Conservation (phyloP, 2,113 vertebrate species). For the Lophochroa leadbeateri region DNA sequence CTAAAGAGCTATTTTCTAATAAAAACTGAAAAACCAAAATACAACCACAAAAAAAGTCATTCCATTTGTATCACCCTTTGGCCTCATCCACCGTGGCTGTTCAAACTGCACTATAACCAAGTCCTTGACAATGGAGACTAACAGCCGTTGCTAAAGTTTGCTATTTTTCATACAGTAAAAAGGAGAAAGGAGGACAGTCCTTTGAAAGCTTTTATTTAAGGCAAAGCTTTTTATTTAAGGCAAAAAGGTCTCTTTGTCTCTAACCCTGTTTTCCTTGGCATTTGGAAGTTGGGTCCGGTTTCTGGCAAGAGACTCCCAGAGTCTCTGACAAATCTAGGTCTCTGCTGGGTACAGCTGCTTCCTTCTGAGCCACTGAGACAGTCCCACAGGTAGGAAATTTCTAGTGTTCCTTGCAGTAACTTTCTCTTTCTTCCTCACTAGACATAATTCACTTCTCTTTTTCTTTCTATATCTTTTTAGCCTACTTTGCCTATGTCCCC, state of each 20-base stretch:
- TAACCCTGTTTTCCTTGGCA: not conserved
- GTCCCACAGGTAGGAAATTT: not conserved
- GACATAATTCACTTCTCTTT: not conserved
- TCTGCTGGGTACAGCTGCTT: not conserved
- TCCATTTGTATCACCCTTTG: not conserved
- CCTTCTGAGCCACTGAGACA: not conserved
- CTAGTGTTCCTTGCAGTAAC: not conserved
- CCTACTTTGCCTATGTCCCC: not conserved
- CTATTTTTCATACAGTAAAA: not conserved
- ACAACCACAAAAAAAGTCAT: not conserved
- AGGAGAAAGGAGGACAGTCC: not conserved
- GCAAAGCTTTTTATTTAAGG: not conserved
- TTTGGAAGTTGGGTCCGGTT: not conserved
- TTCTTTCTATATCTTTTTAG: not conserved
- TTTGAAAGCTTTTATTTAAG: not conserved
- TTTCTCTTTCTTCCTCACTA: not conserved
- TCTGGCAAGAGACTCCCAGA: not conserved
- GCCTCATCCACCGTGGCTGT: not conserved
- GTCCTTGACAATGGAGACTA: not conserved
- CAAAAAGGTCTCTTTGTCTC: not conserved
- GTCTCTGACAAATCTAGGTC: not conserved
- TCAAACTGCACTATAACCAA: not conserved
- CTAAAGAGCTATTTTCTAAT: not conserved
- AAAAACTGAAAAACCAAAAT: not conserved
- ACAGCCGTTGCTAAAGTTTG: not conserved